Conservation (phyloP, 2,888 invertebrate genomes). For the Ophioninae sp. region DNA sequence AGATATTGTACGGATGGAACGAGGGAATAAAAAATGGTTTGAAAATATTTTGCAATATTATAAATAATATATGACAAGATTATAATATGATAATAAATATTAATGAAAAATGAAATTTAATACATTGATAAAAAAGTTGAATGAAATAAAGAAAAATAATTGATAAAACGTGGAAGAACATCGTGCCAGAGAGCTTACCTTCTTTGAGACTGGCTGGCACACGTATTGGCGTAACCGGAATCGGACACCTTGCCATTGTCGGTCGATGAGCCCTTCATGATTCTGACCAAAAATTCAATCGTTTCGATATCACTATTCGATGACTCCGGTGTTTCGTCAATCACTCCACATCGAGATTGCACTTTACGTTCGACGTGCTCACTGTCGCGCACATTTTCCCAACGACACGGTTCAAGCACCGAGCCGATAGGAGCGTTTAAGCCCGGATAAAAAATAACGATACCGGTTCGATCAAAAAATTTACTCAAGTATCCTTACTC, state of each 20-base stretch:
- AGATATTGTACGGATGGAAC: too few species aligned
- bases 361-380: slow-evolving; percentile 2
- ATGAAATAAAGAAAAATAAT: too few species aligned
- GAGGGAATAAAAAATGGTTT: too few species aligned
- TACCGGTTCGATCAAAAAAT: not conserved
- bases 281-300: slow-evolving; percentile 33
- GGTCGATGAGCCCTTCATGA: slow-evolving; percentile 68
- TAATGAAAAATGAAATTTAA: too few species aligned
- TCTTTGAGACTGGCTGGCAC: slow-evolving; percentile 90
- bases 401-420: slow-evolving; percentile 35
- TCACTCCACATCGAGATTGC: slow-evolving; percentile 3
- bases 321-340: not conserved
- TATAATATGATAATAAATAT: too few species aligned
- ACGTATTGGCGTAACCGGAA: slow-evolving; percentile 91
- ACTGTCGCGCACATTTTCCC: slow-evolving; percentile 28
- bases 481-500: not conserved
- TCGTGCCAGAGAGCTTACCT: slow-evolving; percentile 83
- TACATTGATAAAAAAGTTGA: too few species aligned
- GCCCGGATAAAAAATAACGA: slow-evolving; percentile 37
- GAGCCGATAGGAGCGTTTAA: slow-evolving; percentile 32
- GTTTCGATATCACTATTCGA: slow-evolving; percentile 25
- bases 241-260: slow-evolving; percentile 87
- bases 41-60: too few species aligned
- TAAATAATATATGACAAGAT: too few species aligned
- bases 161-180: not conserved